Percentiles rank a stretch among this genome's conserved stretches.
These are phyloP conservation scores for Protosalanx chinensis DNA, from an alignment of 2,797 vertebrate genomes.

Conservation along the genomic window DNA sequence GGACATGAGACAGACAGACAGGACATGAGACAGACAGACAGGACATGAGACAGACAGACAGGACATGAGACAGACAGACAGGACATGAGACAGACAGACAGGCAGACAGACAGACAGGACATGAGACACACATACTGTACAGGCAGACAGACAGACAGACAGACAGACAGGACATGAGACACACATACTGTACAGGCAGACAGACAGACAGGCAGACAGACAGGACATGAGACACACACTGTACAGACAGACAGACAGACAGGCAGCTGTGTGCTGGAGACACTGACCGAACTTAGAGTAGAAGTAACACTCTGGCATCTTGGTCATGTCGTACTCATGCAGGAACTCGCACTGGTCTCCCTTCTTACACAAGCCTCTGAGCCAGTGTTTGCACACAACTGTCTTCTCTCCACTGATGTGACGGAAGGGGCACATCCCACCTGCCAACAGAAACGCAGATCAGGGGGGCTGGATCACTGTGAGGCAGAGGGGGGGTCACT, in stretches of 20 bases:
- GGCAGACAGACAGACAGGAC: too few species aligned
- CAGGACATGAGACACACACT: neutral
- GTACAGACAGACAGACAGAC: conserved; percentile 1
- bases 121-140: too few species aligned
- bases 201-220: conserved; percentile 2
- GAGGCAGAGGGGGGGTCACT: neutral
- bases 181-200: neutral
- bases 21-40: too few species aligned
- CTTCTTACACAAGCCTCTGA: conserved; percentile 96
- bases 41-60: too few species aligned
- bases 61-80: too few species aligned
- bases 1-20: too few species aligned
- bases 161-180: neutral
- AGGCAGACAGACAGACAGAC: too few species aligned
- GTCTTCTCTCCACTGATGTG: conserved; percentile 99
- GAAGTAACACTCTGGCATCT: conserved; percentile 99
- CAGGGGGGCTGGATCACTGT: too few species aligned
- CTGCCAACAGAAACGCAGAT: conserved; percentile 54
- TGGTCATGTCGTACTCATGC: conserved; percentile 99
- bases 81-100: too few species aligned
- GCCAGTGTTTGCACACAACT: conserved; percentile 98
- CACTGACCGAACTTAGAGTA: conserved; percentile 96
- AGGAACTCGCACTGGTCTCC: conserved; percentile 98
- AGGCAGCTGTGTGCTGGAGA: neutral
- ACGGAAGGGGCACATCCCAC: conserved; percentile 96